Evolutionary conservation across 2,797 vertebrate genomes (phyloP), one percentile per base, ranked within the genome.

Genomic region (Eutrigla gurnardus): DNA sequence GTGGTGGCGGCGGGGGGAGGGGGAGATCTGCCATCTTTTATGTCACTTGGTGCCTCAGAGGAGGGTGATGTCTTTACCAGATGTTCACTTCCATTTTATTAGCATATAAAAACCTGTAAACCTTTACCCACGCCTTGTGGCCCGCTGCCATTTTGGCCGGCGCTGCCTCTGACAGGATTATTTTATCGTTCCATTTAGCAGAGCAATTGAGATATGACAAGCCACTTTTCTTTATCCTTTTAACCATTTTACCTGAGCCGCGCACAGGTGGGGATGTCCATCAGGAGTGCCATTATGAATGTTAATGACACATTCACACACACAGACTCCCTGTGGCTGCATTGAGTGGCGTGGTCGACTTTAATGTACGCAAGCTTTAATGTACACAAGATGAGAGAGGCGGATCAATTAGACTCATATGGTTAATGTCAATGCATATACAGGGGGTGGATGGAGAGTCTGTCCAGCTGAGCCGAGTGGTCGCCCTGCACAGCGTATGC

Each of bases 31-130:
- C 78, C 82, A 89, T 87, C 80, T 90, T 92, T 91, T 81, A 89
- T 87, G 88, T 87, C 86, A 69, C 65, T 65, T 65, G 83, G 85
- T 88, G 84, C 85, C 86, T 89, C 86, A 81, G 86, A 90, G 87
- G 83, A 87, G 85, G 87, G 78, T 70, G 70, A 91, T 92, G 85
- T 82, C 83, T 91, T 90, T 82, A 89, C 83, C 91, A 93, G 91
- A 93, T 93, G 92, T 89, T 90, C 80, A 71, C 82, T 83, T 86
- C 80, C 90, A 67, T 87, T 91, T 91, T 91, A 90, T 91, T 91
- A 89, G 84, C 78, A 78, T 83, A 83, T 83, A 84, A 88, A 87
- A 88, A 80, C 75, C 78, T 78, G 68, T 59, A 82, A 84, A 85
- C 78, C 64, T 65, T 66, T 72, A 76, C 82, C 74, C 73, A 65